Evolutionary conservation across 2,888 invertebrate species (phyloP).

Genomic region (Hirtodrosophila confusa): DNA sequence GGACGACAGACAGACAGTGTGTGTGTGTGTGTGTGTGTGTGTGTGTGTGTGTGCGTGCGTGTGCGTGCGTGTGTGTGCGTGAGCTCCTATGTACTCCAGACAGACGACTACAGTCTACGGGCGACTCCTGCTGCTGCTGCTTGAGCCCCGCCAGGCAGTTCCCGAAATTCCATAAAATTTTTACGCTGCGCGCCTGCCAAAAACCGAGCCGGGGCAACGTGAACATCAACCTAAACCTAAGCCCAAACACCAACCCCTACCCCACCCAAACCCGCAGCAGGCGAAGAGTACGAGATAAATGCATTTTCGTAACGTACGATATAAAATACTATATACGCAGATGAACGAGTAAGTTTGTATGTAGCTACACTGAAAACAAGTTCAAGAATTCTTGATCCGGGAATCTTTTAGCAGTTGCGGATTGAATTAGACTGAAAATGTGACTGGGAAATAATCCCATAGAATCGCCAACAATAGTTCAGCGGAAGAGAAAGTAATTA

Average conservation of each 20-base stretch:
- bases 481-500: too few relatives aligned
- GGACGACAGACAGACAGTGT: constrained; percentile 2
- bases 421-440: too few relatives aligned
- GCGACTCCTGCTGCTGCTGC: constrained; percentile 13
- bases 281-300: constrained; percentile 76
- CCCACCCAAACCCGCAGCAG: background rate
- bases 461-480: too few relatives aligned
- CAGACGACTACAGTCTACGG: constrained; percentile 41
- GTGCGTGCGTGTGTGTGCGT: constrained; percentile 1
- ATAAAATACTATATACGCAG: constrained; percentile 58
- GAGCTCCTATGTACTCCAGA: constrained; percentile 32
- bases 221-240: constrained; percentile 18
- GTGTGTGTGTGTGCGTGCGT: background rate
- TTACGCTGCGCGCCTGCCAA: constrained; percentile 52
- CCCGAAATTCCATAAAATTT: constrained; percentile 54
- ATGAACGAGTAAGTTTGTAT: constrained; percentile 1
- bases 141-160: constrained; percentile 13
- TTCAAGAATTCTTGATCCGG: too few relatives aligned
- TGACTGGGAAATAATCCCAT: too few relatives aligned
- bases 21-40: background rate
- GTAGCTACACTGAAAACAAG: background rate
- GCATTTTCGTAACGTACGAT: constrained; percentile 74
- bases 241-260: constrained; percentile 12
- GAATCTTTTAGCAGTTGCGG: too few relatives aligned
- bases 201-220: constrained; percentile 22